Conservation (phyloP, 1,140 invertebrate species). For the Lepidurus packardi region DNA sequence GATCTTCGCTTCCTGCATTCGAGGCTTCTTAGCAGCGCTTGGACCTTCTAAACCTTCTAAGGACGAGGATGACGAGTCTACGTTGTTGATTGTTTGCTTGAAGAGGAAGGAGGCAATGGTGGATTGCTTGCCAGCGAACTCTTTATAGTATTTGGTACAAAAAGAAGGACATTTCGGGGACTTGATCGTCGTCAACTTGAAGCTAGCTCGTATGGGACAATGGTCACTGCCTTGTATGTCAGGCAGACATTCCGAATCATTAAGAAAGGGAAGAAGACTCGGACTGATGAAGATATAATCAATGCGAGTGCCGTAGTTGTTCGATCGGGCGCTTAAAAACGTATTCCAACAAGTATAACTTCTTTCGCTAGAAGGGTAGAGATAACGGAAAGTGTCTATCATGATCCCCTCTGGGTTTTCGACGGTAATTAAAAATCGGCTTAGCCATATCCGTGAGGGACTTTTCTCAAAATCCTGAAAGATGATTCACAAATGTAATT, state of each 20-base stretch:
- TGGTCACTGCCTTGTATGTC: conserved; percentile 56
- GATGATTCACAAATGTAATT: conserved; percentile 33
- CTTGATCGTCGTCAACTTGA: conserved; percentile 42
- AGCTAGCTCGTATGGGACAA: conserved; percentile 50
- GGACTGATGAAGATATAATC: conserved; percentile 53
- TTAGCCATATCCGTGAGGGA: conserved; percentile 46
- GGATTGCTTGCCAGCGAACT: conserved; percentile 51
- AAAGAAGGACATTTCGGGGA: conserved; percentile 43
- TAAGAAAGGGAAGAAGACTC: conserved; percentile 42
- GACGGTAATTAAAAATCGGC: conserved; percentile 41
- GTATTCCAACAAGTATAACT: conserved; percentile 55
- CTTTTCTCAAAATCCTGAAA: conserved; percentile 42
- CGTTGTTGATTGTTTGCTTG: not conserved
- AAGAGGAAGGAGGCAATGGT: conserved; percentile 48
- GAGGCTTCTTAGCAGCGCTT: conserved; percentile 22
- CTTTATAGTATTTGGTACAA: conserved; percentile 51
- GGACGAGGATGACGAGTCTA: not conserved
- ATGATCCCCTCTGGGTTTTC: conserved; percentile 41
- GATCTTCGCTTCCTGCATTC: conserved; percentile 2
- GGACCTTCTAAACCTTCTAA: not conserved
- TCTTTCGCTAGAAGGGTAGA: conserved; percentile 47
- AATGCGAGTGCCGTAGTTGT: conserved; percentile 55
- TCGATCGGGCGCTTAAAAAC: conserved; percentile 47
- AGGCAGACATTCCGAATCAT: conserved; percentile 44
- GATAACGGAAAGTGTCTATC: conserved; percentile 51